Evolutionary conservation across 2,888 invertebrate genomes (phyloP).

Genomic region (Trachelus troglodyta): DNA sequence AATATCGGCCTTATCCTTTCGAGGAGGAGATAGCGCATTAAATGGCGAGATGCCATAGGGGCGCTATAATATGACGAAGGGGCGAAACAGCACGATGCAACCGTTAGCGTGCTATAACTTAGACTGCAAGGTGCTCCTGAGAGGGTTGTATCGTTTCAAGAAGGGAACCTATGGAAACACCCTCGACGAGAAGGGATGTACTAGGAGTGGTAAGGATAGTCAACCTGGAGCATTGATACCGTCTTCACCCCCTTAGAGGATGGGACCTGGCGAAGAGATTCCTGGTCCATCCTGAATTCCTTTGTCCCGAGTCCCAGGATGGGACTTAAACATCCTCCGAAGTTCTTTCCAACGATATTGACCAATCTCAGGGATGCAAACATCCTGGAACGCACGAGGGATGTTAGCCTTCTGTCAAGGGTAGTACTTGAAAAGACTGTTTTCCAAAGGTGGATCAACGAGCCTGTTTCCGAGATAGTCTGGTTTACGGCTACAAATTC

Average conservation of each 20-base stretch:
- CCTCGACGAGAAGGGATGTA: neutral
- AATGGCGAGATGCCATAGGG: constrained; percentile 35
- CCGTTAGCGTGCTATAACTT: constrained; percentile 10
- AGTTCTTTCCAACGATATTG: neutral
- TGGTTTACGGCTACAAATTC: constrained; percentile 31
- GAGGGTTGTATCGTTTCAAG: neutral
- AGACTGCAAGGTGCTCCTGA: neutral
- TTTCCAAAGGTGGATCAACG: neutral
- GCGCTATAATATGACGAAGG: constrained; percentile 11
- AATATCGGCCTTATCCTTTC: neutral
- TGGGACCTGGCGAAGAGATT: neutral
- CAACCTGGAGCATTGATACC: neutral
- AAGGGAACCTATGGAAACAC: neutral
- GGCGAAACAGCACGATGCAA: constrained; percentile 5
- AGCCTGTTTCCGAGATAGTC: constrained; percentile 2
- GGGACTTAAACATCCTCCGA: neutral
- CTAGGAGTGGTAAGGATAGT: neutral
- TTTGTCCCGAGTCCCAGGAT: neutral
- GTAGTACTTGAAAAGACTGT: neutral
- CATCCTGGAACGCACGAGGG: neutral
- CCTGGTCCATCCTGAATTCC: neutral
- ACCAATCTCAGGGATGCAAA: neutral
- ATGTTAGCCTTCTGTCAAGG: neutral
- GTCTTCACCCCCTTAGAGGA: neutral
- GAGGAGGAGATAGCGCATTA: constrained; percentile 42